Percentiles rank a stretch among this genome's conserved stretches.
phyloP scores from a whole-genome alignment of 2,888 invertebrate species.

The Mechanitis messenoides region DNA sequence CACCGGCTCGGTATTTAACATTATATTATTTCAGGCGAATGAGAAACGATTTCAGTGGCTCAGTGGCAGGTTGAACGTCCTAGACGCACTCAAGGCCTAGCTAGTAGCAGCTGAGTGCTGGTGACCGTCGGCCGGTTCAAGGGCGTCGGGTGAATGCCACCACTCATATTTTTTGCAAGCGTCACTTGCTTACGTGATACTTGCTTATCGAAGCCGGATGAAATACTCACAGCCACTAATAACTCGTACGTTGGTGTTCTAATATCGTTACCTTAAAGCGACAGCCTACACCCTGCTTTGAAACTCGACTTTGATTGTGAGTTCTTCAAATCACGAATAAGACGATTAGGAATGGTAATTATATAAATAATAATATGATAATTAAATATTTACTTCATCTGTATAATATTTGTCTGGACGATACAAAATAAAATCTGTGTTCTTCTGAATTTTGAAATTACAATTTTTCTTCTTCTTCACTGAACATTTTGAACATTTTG shows the following conservation, averaged over 20 bases:
- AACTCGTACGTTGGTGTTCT: conserved; percentile 28
- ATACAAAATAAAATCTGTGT: background rate
- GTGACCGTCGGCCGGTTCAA: conserved; percentile 65
- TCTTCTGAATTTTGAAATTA: conserved; percentile 13
- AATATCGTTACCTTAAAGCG: conserved; percentile 4
- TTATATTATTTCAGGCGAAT: conserved; percentile 23
- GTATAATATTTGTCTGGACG: no score
- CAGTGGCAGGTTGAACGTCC: conserved; percentile 61
- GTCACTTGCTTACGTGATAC: conserved; percentile 55
- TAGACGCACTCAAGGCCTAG: conserved; percentile 63
- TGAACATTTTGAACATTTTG: conserved; percentile 38
- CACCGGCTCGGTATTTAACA: background rate
- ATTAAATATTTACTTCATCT: no score
- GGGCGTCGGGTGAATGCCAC: conserved; percentile 73
- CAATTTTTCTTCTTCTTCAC: conserved; percentile 38
- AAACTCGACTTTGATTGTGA: no score
- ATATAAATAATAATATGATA: no score
- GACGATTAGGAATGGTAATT: no score
- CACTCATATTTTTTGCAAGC: conserved; percentile 58
- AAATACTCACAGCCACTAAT: conserved; percentile 48
- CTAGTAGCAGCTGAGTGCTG: conserved; percentile 64
- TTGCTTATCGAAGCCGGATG: conserved; percentile 61
- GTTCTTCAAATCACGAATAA: no score
- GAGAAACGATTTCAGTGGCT: conserved; percentile 38
- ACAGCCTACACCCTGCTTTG: background rate